Evolutionary conservation across 2,113 vertebrate species (phyloP), one percentile per base, ranked within the genome.

Genomic region (Reinhardtius hippoglossoides): DNA sequence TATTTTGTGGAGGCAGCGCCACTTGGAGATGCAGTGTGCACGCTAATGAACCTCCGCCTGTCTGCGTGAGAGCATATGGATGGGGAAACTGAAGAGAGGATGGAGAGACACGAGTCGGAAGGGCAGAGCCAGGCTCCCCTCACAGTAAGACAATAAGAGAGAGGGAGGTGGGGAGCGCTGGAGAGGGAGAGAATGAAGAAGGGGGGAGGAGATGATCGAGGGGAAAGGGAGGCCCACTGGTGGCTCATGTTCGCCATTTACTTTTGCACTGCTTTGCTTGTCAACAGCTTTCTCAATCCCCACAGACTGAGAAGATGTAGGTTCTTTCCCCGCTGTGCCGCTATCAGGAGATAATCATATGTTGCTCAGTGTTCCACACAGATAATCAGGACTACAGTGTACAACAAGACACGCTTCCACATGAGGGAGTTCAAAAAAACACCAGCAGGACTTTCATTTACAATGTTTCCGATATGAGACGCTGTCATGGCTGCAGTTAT

Each of bases 31-130:
- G 88, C 88, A 72, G 84, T 55, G 76, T 78, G 88, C 87, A 87
- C 87, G 60, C 93, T 93, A 93, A 94, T 93, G 92, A 94, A 92
- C 86, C 85, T 88, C 89, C 88, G 91, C 83, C 91, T 90, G 91
- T 79, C 85, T 88, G 86, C 60, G 81, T 80, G 84, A 89, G 88
- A 92, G 90, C 91, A 93, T 91, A 94, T 86, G 89, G 89, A 86
- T 86, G 67, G 80, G 86, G 87, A 89, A 69, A 75, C 74, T 85
- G 86, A 88, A 64, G 67, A 87, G 84, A 87, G 85, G 88, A 91
- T 80, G 81, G 82, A 90, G 87, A 86, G 87, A 86, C 82, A 78
- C 20, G 48, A 87, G 81, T 77, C 71, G 67, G 81, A 85, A 86
- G 88, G 86, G 89, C 89, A 88, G 81, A 83, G 75, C 74, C 62